Evolutionary conservation across 2,113 vertebrate species (phyloP), one percentile per base, ranked within the genome.

Genomic region (Tychaedon coryphoeus): DNA sequence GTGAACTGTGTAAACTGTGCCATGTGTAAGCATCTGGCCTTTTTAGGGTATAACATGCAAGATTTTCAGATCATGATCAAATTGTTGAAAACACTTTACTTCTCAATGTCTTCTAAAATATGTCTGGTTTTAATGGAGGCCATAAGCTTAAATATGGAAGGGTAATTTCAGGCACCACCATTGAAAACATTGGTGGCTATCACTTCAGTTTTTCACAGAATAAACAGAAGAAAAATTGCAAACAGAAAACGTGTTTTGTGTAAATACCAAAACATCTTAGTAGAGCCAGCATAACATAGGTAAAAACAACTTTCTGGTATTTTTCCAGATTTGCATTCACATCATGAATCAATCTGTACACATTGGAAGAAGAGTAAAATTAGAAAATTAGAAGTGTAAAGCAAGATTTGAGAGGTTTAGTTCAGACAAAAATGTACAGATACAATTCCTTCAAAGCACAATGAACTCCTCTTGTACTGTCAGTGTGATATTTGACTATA

Each of bases 401-500:
- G 42, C 19, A 71, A 38, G 47, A 42, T 60, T 79, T 83, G 29
- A 45, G 40, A 14, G 20, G 18, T 42, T 90, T 69, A 42, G 22
- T 66, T 92, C 8, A 19, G 51, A 56, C 80, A 77, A 50, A 20
- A 61, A n/a, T 25, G 57, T 36, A 60, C 51, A 76, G 73, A 61
- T 72, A 69, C 7, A 90, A 64, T 91, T 95, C 66, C 78, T 97
- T 96, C 87, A 53, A 96, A 96, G 86, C 83, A 89, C 85, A 91
- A 17, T 93, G 70, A 96, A 75, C 74, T 96, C 73, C 90, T 95
- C 50, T 92, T 96, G 60, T 47, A 86, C 91, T 94, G 88, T 95
- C 96, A 94, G 36, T n/a, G 72, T 94, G 85, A 31, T 96, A 93
- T 94, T 98, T 97, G 90, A 90, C 89, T 96, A 54, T 96, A 95